phyloP scores from a whole-genome alignment of 2,113 vertebrate genomes.

The Phocoena sinus region DNA sequence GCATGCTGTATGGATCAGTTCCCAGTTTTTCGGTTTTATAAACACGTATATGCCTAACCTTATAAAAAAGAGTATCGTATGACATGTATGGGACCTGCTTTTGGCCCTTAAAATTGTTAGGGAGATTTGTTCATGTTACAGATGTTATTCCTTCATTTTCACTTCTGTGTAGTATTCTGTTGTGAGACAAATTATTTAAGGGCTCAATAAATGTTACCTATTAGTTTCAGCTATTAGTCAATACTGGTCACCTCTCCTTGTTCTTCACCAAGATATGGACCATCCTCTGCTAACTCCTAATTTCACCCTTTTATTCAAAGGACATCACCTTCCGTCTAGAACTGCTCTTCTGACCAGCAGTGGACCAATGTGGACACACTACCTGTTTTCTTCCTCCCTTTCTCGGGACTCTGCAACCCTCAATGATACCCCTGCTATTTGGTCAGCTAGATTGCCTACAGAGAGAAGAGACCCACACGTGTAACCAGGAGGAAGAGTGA shows the following conservation, averaged over 20 bases:
- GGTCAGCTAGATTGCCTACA: background rate
- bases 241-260: background rate
- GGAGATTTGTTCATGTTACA: background rate
- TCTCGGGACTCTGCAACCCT: background rate
- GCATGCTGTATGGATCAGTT: background rate
- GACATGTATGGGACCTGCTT: background rate
- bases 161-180: background rate
- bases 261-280: background rate
- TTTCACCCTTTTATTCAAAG: background rate
- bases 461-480: background rate
- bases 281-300: background rate
- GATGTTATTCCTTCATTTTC: background rate
- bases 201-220: background rate
- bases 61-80: background rate
- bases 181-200: background rate
- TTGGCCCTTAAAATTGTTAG: background rate
- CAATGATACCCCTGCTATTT: background rate
- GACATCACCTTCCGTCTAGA: background rate
- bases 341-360: background rate
- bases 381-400: background rate
- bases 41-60: background rate
- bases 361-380: rapidly evolving
- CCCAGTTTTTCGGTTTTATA: background rate
- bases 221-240: background rate
- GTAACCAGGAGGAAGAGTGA: background rate